Conservation (phyloP, 2,888 invertebrate species). For the Noctua fimbriata region DNA sequence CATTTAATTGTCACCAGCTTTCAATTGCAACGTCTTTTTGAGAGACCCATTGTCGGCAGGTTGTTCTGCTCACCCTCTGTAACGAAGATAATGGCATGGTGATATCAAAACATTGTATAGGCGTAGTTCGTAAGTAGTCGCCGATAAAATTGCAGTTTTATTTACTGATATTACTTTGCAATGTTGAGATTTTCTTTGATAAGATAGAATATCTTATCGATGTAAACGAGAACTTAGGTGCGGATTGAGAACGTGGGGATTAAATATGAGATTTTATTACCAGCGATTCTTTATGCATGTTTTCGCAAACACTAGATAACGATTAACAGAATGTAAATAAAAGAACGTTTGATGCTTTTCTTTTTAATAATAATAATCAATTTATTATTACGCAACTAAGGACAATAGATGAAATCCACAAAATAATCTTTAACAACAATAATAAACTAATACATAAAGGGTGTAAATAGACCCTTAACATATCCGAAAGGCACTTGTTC, state of each 20-base stretch:
- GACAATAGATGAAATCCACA: too few relatives aligned
- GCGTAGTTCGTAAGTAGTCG: slow-evolving; percentile 30
- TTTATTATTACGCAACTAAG: too few relatives aligned
- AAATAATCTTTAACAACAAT: too few relatives aligned
- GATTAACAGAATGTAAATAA: not conserved
- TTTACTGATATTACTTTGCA: slow-evolving; percentile 18
- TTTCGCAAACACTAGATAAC: not conserved
- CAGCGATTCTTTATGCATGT: not conserved
- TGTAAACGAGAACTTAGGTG: not conserved
- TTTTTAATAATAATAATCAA: not conserved
- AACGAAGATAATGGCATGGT: slow-evolving; percentile 37
- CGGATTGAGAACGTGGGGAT: not conserved
- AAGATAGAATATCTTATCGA: slow-evolving; percentile 19
- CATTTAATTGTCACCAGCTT: slow-evolving; percentile 13
- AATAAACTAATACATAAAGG: too few relatives aligned
- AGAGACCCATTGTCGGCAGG: slow-evolving; percentile 27
- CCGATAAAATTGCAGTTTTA: slow-evolving; percentile 29
- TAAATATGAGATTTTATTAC: not conserved
- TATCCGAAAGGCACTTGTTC: too few relatives aligned
- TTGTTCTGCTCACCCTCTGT: slow-evolving; percentile 52
- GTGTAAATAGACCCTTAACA: too few relatives aligned
- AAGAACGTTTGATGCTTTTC: not conserved
- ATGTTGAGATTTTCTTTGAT: slow-evolving; percentile 16
- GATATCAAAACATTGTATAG: slow-evolving; percentile 27
- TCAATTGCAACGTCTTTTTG: slow-evolving; percentile 26